These are phyloP conservation scores for Asteroscopus sphinx DNA, from an alignment of 2,888 invertebrate genomes.

Conservation along the genomic window DNA sequence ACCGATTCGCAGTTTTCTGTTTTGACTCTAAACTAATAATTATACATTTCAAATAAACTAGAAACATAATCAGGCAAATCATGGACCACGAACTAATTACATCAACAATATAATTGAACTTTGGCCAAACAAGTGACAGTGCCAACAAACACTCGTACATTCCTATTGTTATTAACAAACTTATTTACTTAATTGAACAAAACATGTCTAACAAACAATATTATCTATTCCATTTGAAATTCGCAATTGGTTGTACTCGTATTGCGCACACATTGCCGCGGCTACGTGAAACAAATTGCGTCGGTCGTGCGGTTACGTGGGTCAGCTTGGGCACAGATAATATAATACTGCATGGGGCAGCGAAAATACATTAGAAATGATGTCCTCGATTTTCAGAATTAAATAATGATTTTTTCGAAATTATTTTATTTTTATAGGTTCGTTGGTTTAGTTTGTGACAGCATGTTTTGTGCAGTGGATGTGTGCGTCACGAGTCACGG, in stretches of 20 bases:
- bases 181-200: conserved; percentile 15
- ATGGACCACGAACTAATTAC: conserved; percentile 20
- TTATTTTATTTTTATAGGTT: not conserved
- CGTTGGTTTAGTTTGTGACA: not conserved
- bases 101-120: conserved; percentile 16
- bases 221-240: conserved; percentile 51
- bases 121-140: conserved; percentile 21
- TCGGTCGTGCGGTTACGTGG: conserved; percentile 1
- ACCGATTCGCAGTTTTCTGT: no score
- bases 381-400: no score
- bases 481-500: no score
- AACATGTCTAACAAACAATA: conserved; percentile 40
- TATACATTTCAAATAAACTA: not conserved
- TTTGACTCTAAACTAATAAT: no score
- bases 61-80: conserved; percentile 5
- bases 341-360: not conserved
- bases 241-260: not conserved
- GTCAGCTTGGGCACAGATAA: no score
- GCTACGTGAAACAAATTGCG: conserved; percentile 7
- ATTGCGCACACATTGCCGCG: conserved; percentile 1
- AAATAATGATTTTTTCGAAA: not conserved
- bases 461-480: no score
- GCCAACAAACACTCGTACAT: conserved; percentile 1
- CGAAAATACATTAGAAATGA: not conserved
- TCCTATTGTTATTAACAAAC: conserved; percentile 17